A percentile compares a stretch with the other conserved stretches of the same genome.
Evolutionary conservation across 30 jellyfish, hydroid and myxozoan genomes (phyloP).

Genomic region (Pseudorhiza aurosa): DNA sequence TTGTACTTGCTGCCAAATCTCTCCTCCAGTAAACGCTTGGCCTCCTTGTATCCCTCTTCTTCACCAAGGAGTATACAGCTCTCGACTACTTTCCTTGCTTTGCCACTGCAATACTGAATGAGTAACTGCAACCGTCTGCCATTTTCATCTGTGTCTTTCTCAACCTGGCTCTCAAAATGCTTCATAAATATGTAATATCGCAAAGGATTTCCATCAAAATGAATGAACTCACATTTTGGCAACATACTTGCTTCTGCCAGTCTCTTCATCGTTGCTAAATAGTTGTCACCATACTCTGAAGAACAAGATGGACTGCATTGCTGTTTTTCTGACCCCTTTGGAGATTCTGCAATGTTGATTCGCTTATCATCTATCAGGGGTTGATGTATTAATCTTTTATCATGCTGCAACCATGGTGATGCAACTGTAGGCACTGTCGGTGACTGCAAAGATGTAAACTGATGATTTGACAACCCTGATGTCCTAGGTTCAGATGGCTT

Average conservation of each 20-base stretch:
- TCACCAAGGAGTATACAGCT: conserved; percentile 7
- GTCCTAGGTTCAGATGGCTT: conserved; percentile 18
- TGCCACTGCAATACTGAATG: conserved; percentile 40
- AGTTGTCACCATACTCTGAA: conserved; percentile 11
- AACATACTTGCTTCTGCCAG: conserved; percentile 43
- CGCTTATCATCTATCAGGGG: conserved; percentile 33
- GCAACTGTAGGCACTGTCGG: conserved; percentile 24
- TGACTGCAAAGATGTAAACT: conserved; percentile 42
- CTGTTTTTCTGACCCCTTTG: neutral
- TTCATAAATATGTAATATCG: conserved; percentile 28
- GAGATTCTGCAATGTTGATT: neutral
- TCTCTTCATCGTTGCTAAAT: conserved; percentile 39
- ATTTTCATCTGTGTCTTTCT: conserved; percentile 52
- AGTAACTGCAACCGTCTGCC: conserved; percentile 44
- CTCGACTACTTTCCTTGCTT: conserved; percentile 34
- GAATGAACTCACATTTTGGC: conserved; percentile 39
- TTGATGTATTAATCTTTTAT: too few species aligned
- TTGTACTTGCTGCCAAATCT: conserved; percentile 56
- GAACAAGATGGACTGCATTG: conserved; percentile 18
- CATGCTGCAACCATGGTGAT: conserved; percentile 23
- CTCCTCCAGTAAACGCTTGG: conserved; percentile 45
- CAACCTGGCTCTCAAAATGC: conserved; percentile 33
- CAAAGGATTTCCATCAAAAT: conserved; percentile 46
- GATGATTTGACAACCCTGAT: conserved; percentile 48
- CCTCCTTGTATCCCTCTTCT: conserved; percentile 54